Evolutionary conservation across 23 tunicate genomes (phyloP).

Genomic region (Styela clava): DNA sequence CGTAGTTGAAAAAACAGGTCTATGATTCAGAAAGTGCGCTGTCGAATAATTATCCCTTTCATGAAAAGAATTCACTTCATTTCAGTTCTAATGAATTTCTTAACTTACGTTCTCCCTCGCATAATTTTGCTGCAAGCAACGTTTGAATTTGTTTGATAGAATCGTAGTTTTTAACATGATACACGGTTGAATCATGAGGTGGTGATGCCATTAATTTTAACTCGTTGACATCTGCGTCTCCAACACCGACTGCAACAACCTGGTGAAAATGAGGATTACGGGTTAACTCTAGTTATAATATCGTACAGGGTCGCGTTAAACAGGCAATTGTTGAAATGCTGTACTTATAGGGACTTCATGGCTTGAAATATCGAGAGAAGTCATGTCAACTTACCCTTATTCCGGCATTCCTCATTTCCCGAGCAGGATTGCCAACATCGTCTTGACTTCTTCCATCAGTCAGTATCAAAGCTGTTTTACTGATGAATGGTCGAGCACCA

Average conservation of each 20-base stretch:
- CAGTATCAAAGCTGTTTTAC: slow-evolving; percentile 71
- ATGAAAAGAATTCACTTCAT: too few species aligned
- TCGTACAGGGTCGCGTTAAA: not conserved
- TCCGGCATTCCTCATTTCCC: slow-evolving; percentile 90
- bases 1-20: too few species aligned
- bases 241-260: slow-evolving; percentile 92
- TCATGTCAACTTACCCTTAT: slow-evolving; percentile 67
- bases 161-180: slow-evolving; percentile 73
- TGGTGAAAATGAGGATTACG: not conserved
- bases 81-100: too few species aligned
- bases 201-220: slow-evolving; percentile 78
- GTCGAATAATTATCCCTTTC: too few species aligned
- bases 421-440: slow-evolving; percentile 87
- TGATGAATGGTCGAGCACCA: slow-evolving; percentile 89
- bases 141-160: slow-evolving; percentile 82
- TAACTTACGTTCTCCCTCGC: slow-evolving; percentile 79
- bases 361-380: too few species aligned
- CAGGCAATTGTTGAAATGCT: not conserved
- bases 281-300: not conserved
- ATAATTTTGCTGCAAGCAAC: slow-evolving; percentile 67
- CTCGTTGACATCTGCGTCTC: slow-evolving; percentile 77
- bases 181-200: slow-evolving; percentile 78
- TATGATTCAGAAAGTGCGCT: too few species aligned
- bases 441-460: slow-evolving; percentile 99
- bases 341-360: too few species aligned